Percentiles rank a stretch among this genome's conserved stretches.
Conservation (phyloP, 2,888 invertebrate species). For the Barypeithes pellucidus region DNA sequence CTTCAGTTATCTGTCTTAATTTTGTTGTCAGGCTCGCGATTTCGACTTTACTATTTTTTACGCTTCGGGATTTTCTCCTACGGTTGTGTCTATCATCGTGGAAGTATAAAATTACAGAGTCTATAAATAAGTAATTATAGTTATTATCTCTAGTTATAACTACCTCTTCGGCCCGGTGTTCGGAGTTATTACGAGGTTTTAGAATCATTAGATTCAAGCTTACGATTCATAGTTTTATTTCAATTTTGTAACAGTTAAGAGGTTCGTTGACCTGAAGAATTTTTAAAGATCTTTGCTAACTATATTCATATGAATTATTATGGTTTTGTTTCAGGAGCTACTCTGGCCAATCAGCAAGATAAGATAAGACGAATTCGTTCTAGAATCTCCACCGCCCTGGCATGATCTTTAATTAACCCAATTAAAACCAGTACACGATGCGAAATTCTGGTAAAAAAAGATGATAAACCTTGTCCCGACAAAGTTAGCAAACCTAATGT, state of each 20-base stretch:
- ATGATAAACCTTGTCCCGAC: too few relatives aligned
- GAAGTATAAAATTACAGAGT: constrained; percentile 31
- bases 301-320: too few relatives aligned
- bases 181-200: constrained; percentile 7
- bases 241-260: constrained; percentile 9
- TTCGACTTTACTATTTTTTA: constrained; percentile 17
- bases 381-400: too few relatives aligned
- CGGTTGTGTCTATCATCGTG: constrained; percentile 24
- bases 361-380: too few relatives aligned
- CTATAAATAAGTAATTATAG: constrained; percentile 43
- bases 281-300: constrained; percentile 2
- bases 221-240: constrained; percentile 16
- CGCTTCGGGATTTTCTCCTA: constrained; percentile 16
- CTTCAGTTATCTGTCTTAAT: constrained; percentile 2
- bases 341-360: too few relatives aligned
- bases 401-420: too few relatives aligned
- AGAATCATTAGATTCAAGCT: constrained; percentile 1
- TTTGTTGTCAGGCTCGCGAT: not conserved
- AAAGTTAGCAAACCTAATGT: too few relatives aligned
- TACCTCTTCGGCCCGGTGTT: constrained; percentile 30
- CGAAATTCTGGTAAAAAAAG: too few relatives aligned
- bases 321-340: too few relatives aligned
- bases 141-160: constrained; percentile 31
- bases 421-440: too few relatives aligned
- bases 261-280: constrained; percentile 6